phyloP scores from a whole-genome alignment of 2,113 vertebrate species.

The Ptyas mucosa region DNA sequence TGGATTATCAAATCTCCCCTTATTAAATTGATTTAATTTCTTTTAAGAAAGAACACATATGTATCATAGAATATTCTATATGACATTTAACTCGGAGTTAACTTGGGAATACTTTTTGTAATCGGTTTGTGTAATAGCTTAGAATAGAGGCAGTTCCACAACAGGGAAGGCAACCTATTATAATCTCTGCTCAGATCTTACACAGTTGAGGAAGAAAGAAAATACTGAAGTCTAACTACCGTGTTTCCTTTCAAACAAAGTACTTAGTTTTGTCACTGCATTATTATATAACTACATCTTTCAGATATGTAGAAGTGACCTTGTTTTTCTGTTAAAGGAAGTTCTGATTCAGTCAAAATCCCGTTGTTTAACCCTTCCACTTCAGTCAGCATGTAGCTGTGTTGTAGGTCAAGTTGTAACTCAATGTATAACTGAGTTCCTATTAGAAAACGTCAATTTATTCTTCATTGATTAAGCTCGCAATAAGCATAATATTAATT shows the following conservation, averaged over 20 bases:
- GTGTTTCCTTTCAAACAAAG: neutral
- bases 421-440: neutral
- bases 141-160: neutral
- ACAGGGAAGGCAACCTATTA: neutral
- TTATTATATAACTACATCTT: neutral
- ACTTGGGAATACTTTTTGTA: neutral
- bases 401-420: neutral
- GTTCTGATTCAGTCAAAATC: constrained; percentile 9
- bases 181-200: neutral
- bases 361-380: neutral
- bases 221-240: neutral
- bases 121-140: neutral
- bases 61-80: neutral
- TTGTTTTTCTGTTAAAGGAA: neutral
- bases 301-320: neutral
- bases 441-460: constrained; percentile 12
- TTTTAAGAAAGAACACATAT: neutral
- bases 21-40: neutral
- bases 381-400: neutral
- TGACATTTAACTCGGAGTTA: neutral
- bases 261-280: neutral
- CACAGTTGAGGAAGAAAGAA: neutral
- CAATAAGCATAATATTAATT: constrained; percentile 19
- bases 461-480: constrained; percentile 8
- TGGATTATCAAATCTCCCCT: neutral